These are phyloP conservation scores for Gnathonemus longibarbis DNA, from an alignment of 2,113 vertebrate genomes.

Conservation along the genomic window DNA sequence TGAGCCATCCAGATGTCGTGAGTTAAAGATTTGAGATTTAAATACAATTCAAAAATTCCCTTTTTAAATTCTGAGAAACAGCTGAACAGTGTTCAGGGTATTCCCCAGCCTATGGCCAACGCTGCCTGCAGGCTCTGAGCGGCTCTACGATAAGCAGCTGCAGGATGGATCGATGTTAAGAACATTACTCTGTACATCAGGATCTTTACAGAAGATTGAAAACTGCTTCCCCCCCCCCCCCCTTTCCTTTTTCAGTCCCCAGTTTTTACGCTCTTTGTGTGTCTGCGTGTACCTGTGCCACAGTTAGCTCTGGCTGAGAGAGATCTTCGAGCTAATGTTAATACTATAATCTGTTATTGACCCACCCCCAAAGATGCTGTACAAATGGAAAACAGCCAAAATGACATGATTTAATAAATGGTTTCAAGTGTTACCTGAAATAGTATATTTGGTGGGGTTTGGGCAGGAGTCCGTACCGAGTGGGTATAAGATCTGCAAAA, in stretches of 20 bases:
- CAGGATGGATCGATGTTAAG: not conserved
- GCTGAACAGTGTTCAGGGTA: not conserved
- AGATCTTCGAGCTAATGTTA: conserved; percentile 7
- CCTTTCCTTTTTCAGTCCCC: not conserved
- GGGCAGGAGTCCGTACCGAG: not conserved
- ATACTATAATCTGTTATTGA: conserved; percentile 6
- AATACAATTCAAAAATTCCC: conserved; percentile 30
- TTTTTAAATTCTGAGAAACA: conserved; percentile 39
- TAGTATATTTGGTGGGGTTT: not conserved
- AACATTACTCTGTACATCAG: not conserved
- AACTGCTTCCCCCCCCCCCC: not conserved
- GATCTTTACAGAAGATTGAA: not conserved
- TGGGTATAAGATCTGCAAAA: not conserved
- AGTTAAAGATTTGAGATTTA: conserved; percentile 43
- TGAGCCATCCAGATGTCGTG: conserved; percentile 25
- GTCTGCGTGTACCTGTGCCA: not conserved
- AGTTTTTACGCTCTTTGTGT: not conserved
- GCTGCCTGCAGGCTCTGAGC: not conserved
- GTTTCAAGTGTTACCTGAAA: not conserved
- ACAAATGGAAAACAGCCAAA: conserved; percentile 2
- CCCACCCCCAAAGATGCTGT: not conserved
- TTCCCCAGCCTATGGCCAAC: not conserved
- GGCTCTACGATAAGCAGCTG: not conserved
- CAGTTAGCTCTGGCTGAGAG: not conserved
- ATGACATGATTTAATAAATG: conserved; percentile 12